Evolutionary conservation across 2,797 vertebrate species (phyloP).

Genomic region (Octomys mimax): DNA sequence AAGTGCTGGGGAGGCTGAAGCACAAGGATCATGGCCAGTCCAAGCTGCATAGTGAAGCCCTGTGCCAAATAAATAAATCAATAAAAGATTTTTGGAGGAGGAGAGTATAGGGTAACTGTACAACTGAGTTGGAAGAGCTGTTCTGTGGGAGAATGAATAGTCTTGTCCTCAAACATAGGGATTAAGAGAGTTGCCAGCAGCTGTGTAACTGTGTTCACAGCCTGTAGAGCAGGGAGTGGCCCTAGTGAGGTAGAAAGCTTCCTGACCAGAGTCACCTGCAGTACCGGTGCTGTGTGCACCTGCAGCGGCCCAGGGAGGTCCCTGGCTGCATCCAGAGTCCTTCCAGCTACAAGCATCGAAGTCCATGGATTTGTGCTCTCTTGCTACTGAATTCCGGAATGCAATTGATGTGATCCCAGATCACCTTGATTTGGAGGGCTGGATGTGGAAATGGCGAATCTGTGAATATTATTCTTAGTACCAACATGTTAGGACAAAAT

Average conservation of each 20-base stretch:
- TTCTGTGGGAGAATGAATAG: neutral
- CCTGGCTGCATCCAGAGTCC: neutral
- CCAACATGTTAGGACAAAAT: neutral
- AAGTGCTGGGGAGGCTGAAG: no score
- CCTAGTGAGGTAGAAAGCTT: neutral
- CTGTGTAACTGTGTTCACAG: neutral
- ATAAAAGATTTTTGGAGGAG: neutral
- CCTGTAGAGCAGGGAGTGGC: neutral
- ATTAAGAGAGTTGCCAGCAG: neutral
- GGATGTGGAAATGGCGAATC: neutral
- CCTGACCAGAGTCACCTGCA: neutral
- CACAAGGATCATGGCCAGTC: no score
- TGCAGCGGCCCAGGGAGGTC: neutral
- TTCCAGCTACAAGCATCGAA: neutral
- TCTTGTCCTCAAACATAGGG: neutral
- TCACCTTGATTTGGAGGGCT: neutral
- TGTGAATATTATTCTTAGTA: neutral
- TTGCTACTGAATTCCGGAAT: neutral
- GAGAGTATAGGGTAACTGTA: accelerated
- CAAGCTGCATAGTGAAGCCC: no score
- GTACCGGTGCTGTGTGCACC: accelerated
- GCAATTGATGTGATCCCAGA: neutral
- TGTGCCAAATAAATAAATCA: no score
- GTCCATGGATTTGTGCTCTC: neutral
- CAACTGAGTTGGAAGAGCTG: neutral